Conservation (phyloP, 2,888 invertebrate genomes). For the Mycogona germanica region DNA sequence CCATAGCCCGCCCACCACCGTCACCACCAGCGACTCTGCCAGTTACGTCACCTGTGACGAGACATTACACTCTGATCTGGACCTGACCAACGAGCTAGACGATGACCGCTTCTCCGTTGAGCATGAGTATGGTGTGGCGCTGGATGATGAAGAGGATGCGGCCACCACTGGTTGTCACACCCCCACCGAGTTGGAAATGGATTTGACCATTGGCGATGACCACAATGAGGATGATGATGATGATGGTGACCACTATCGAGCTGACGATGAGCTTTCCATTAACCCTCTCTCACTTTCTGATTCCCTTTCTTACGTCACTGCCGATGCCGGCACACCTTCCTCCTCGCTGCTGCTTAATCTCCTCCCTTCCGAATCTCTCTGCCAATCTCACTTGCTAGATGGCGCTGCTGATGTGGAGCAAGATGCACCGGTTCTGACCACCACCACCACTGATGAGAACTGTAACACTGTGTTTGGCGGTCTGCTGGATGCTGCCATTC, state of each 20-base stretch:
- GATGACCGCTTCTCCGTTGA: background rate
- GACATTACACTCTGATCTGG: constrained; percentile 5
- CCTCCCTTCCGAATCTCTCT: background rate
- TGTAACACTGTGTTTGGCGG: too few species aligned
- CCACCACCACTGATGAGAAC: too few species aligned
- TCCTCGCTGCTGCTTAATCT: background rate
- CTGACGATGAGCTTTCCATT: too few species aligned
- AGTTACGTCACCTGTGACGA: constrained; percentile 16
- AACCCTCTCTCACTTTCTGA: too few species aligned
- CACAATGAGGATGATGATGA: background rate
- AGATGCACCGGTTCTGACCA: too few species aligned
- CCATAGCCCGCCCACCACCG: too few species aligned
- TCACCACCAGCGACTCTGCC: constrained; percentile 11
- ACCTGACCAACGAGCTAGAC: constrained; percentile 3
- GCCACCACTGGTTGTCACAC: constrained; percentile 4
- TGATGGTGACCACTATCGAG: too few species aligned
- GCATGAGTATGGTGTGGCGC: background rate
- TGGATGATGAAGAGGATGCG: constrained; percentile 5
- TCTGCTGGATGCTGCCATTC: too few species aligned
- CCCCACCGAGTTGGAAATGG: constrained; percentile 8
- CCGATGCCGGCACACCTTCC: background rate
- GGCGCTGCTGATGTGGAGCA: too few species aligned
- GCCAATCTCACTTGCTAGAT: too few species aligned
- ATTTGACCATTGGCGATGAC: constrained; percentile 1
- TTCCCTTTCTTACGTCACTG: background rate